These are phyloP conservation scores for Beaufortia kweichowensis DNA, from an alignment of 2,113 vertebrate genomes.

Conservation along the genomic window DNA sequence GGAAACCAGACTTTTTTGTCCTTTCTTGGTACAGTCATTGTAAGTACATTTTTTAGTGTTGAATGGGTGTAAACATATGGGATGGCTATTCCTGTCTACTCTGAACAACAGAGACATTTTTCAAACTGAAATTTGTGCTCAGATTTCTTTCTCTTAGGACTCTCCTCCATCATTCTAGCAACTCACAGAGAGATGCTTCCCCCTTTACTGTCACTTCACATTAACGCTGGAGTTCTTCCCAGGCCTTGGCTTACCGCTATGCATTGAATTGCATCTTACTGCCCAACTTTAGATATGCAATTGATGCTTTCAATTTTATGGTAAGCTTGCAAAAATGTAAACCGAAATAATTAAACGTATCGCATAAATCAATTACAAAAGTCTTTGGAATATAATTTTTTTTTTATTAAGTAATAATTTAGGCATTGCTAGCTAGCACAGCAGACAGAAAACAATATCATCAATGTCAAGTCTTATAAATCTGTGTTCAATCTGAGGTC, in stretches of 20 bases:
- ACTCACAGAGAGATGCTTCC: conserved; percentile 41
- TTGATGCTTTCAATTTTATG: not conserved
- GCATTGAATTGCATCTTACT: not conserved
- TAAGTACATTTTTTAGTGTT: conserved; percentile 42
- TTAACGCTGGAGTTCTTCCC: conserved; percentile 23
- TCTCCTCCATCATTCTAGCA: conserved; percentile 45
- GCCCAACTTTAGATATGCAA: not conserved
- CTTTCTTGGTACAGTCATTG: conserved; percentile 53
- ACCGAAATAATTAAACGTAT: no score
- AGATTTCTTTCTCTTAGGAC: conserved; percentile 47
- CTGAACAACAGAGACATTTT: conserved; percentile 47
- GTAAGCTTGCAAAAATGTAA: not conserved
- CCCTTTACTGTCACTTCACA: conserved; percentile 48
- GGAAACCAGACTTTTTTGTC: conserved; percentile 55
- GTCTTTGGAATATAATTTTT: no score
- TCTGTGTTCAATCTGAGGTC: no score
- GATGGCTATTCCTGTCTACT: conserved; percentile 54
- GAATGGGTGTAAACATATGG: conserved; percentile 50
- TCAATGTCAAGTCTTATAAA: no score
- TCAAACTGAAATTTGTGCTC: conserved; percentile 50
- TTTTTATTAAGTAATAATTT: not conserved
- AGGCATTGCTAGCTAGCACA: not conserved
- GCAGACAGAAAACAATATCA: not conserved
- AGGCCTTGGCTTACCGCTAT: not conserved
- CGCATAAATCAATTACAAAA: conserved; percentile 24